Evolutionary conservation across 2,113 vertebrate species (phyloP), one percentile per base, ranked within the genome.

Genomic region (Calypte anna): DNA sequence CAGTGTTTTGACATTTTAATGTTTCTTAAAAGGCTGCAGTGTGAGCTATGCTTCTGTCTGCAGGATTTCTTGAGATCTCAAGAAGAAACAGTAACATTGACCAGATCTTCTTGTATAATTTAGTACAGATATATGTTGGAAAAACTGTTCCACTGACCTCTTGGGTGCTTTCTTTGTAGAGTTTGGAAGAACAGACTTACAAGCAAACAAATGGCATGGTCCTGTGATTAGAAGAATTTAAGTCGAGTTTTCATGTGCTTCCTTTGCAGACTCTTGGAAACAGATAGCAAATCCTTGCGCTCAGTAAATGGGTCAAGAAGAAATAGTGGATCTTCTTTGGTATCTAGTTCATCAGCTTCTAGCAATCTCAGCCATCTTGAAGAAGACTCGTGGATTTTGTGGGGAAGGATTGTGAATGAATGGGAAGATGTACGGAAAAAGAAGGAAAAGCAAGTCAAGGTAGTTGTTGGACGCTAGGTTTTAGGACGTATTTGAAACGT

Each of bases 381-480:
- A 97, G 99, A 99, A 98, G 99, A 99, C 96, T 97, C 98, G 0
- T 99, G 99, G 99, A 98, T 99, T 70, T 97, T 99, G 24, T 99
- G 99, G 99, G 99, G 99, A 14, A 98, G 99, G 84, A 98, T 99
- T 66, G 99, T 99, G 96, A 99, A 99, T 50, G 99, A 99, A 96
- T 99, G 99, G 99, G 99, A 99, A 96, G 99, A 99, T 69, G 98
- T 99, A 44, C 98, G 98, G 78, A 99, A 99, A 97, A 99, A 99
- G 97, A 99, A 99, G 93, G 99, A 99, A 95, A 99, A 99, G 89
- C 99, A 99, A 97, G 98, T 99, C 48, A 99, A 99, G 99, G 99
- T 99, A 98, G 97, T 78, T 33, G 7, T 16, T 82, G 48, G 43
- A 67, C 25, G 9, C 17, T 7, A 1, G 4, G 55, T 21, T 66